Evolutionary conservation across 2,888 invertebrate genomes (phyloP).

Genomic region (Tetranychus piercei): DNA sequence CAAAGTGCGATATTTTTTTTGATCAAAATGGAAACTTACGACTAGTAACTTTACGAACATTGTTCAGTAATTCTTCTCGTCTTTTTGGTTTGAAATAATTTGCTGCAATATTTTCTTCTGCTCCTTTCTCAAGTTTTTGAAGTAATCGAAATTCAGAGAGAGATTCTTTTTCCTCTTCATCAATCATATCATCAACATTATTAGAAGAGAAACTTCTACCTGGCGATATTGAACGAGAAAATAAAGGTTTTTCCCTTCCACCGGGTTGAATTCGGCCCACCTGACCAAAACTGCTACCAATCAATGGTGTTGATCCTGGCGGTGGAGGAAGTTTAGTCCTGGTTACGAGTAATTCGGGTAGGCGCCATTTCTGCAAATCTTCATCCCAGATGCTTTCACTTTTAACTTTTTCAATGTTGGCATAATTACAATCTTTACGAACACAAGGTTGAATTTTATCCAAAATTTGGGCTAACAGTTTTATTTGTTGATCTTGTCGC

Average conservation of each 20-base stretch:
- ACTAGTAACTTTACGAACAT: constrained; percentile 31
- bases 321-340: constrained; percentile 49
- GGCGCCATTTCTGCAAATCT: constrained; percentile 47
- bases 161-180: not conserved
- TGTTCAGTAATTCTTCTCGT: constrained; percentile 43
- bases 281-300: not conserved
- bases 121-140: constrained; percentile 40
- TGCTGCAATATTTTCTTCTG: constrained; percentile 45
- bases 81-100: constrained; percentile 53
- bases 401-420: constrained; percentile 50
- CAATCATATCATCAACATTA: constrained; percentile 9
- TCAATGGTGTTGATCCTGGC: not conserved
- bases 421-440: constrained; percentile 53
- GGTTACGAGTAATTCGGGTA: constrained; percentile 47
- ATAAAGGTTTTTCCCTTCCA: not conserved
- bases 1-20: not conserved
- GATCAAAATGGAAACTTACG: not conserved
- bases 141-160: constrained; percentile 22
- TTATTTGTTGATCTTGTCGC: constrained; percentile 48
- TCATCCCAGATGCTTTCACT: constrained; percentile 53
- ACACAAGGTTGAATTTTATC: constrained; percentile 49
- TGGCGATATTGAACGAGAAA: constrained; percentile 3
- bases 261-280: constrained; percentile 4
- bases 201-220: constrained; percentile 1
- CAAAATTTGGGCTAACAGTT: constrained; percentile 46